These are phyloP conservation scores for Leptodactylus fuscus DNA, from an alignment of 2,113 vertebrate genomes.

Conservation along the genomic window DNA sequence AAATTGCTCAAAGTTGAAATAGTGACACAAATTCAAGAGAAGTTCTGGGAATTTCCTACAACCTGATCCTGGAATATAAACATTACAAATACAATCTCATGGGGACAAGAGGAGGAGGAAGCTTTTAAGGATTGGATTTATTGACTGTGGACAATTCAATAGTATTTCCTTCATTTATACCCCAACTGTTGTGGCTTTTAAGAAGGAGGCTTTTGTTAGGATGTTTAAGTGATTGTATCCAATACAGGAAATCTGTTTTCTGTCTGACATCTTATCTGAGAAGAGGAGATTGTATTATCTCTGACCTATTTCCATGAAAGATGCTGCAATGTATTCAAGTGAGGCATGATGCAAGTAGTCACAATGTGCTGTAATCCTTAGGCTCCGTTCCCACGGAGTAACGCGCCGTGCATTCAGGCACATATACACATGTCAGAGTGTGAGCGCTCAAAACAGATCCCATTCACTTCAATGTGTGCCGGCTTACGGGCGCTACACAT, in stretches of 20 bases:
- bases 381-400: too few species aligned
- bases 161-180: constrained; percentile 74
- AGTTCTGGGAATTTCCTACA: constrained; percentile 18
- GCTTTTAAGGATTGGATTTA: constrained; percentile 74
- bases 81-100: not conserved
- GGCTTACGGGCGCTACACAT: too few species aligned
- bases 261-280: not conserved
- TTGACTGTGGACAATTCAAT: constrained; percentile 81
- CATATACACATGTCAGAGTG: too few species aligned
- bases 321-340: not conserved
- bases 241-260: not conserved
- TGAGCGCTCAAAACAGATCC: too few species aligned
- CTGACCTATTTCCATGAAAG: not conserved
- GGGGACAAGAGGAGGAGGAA: not conserved
- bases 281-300: not conserved
- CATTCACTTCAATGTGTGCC: too few species aligned
- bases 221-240: not conserved
- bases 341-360: not conserved
- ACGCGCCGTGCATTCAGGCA: too few species aligned
- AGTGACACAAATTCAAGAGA: not conserved
- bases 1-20: not conserved
- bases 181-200: constrained; percentile 73
- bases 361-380: not conserved
- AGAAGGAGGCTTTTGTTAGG: constrained; percentile 74
- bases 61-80: constrained; percentile 66